These are phyloP conservation scores for Oreochromis niloticus DNA, from an alignment of 2,113 vertebrate species.

Conservation along the genomic window DNA sequence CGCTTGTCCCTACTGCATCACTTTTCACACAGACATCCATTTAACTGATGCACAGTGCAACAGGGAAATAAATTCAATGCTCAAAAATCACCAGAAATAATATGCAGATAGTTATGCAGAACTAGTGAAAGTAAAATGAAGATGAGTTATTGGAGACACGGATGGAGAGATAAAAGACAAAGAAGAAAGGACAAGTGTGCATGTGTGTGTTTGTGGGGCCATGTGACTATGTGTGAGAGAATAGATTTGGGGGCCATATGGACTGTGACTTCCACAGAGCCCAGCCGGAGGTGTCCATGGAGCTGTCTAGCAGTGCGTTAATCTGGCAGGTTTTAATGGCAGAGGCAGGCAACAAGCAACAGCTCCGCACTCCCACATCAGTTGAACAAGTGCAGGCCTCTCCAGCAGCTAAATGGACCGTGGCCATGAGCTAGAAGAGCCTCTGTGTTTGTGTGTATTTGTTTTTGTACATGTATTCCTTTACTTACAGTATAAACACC, in stretches of 20 bases:
- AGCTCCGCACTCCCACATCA: slow-evolving; percentile 21
- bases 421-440: background rate
- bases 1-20: background rate
- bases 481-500: background rate
- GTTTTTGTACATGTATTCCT: background rate
- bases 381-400: slow-evolving; percentile 18
- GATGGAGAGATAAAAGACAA: background rate
- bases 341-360: slow-evolving; percentile 18
- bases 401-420: slow-evolving; percentile 35
- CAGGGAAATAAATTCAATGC: slow-evolving; percentile 1
- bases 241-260: slow-evolving; percentile 3
- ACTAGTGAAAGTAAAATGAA: background rate
- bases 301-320: slow-evolving; percentile 38
- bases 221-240: background rate
- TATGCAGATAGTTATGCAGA: slow-evolving; percentile 3
- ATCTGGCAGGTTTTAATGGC: slow-evolving; percentile 61
- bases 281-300: slow-evolving; percentile 30
- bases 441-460: background rate
- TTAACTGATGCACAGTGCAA: background rate
- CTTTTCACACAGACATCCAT: slow-evolving; percentile 8
- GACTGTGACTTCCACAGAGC: slow-evolving; percentile 30
- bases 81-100: slow-evolving; percentile 15
- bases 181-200: background rate
- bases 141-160: background rate
- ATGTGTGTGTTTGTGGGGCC: background rate